Evolutionary conservation across 1,140 invertebrate species (phyloP).

Genomic region (Nephila pilipes): DNA sequence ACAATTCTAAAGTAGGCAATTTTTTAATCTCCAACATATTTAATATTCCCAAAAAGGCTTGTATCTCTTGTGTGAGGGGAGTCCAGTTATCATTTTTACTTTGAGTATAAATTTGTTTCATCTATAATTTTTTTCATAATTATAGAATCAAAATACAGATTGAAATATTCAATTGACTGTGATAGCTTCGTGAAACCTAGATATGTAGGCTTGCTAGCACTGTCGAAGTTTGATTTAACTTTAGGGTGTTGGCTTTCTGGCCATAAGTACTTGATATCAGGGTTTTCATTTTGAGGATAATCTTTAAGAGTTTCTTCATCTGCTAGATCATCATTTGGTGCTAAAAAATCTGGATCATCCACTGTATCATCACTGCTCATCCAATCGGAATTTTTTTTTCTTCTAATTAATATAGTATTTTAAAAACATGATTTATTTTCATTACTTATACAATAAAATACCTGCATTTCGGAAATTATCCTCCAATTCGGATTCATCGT

Average conservation of each 20-base stretch:
- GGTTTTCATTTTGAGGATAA: constrained; percentile 31
- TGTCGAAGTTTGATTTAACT: constrained; percentile 44
- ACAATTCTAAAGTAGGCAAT: constrained; percentile 17
- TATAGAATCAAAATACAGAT: constrained; percentile 43
- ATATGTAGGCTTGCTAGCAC: constrained; percentile 9
- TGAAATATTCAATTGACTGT: constrained; percentile 51
- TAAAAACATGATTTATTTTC: constrained; percentile 46
- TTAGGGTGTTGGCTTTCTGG: constrained; percentile 43
- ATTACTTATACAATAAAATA: constrained; percentile 40
- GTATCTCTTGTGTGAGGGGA: constrained; percentile 22
- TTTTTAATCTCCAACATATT: constrained; percentile 52
- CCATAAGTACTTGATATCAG: constrained; percentile 40
- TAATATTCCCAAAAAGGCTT: constrained; percentile 39
- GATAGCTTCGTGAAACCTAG: constrained; percentile 47
- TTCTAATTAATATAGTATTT: constrained; percentile 43
- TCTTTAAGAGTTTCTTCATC: constrained; percentile 48
- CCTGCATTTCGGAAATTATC: background rate
- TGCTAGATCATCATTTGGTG: constrained; percentile 39
- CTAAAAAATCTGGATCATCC: constrained; percentile 25
- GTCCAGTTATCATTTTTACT: constrained; percentile 41
- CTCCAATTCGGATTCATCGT: constrained; percentile 15
- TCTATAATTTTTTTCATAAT: constrained; percentile 29
- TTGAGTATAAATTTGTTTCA: constrained; percentile 56
- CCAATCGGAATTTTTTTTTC: background rate
- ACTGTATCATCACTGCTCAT: constrained; percentile 31